These are phyloP conservation scores for Sipha flava DNA, from an alignment of 1,140 invertebrate genomes.

Conservation along the genomic window DNA sequence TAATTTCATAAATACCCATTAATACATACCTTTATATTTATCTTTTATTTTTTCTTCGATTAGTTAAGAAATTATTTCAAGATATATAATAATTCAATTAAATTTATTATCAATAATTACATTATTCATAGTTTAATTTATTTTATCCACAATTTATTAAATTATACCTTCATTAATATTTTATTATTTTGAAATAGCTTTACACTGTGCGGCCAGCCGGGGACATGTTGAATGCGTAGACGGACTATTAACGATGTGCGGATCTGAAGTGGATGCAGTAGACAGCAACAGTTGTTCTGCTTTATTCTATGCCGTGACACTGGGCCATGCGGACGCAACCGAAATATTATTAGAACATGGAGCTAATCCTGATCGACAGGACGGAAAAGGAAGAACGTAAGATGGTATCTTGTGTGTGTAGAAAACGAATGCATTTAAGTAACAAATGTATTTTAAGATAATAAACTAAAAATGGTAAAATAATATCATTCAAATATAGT, in stretches of 20 bases:
- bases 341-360: constrained; percentile 78
- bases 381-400: constrained; percentile 80
- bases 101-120: too few species aligned
- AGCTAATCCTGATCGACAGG: constrained; percentile 83
- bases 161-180: too few species aligned
- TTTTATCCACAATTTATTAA: too few species aligned
- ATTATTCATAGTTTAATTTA: too few species aligned
- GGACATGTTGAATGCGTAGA: constrained; percentile 91
- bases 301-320: constrained; percentile 89
- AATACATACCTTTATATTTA: too few species aligned
- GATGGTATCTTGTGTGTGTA: constrained; percentile 37
- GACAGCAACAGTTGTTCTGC: constrained; percentile 92
- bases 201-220: constrained; percentile 91
- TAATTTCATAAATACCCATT: too few species aligned
- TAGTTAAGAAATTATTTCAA: too few species aligned
- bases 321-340: constrained; percentile 90
- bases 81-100: too few species aligned
- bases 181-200: constrained; percentile 46
- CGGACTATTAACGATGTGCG: constrained; percentile 78
- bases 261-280: constrained; percentile 70
- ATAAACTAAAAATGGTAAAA: neutral
- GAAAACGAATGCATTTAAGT: too few species aligned
- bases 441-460: too few species aligned
- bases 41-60: too few species aligned
- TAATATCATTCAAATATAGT: too few species aligned